phyloP scores from a whole-genome alignment of 2,113 vertebrate genomes.

The Thomomys bottae region DNA sequence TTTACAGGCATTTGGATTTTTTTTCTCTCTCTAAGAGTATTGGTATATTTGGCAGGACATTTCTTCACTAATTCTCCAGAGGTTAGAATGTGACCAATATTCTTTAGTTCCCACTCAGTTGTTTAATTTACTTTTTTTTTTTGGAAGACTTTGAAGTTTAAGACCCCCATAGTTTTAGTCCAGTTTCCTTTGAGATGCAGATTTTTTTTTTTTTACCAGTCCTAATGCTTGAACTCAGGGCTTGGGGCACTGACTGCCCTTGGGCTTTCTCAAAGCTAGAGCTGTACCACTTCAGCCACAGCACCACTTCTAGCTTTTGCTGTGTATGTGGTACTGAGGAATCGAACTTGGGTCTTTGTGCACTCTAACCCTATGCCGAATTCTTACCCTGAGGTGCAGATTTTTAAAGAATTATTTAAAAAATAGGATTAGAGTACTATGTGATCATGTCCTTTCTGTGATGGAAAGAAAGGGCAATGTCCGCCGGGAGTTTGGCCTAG shows the following conservation, averaged over 20 bases:
- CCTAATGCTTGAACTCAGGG: no score
- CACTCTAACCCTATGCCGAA: no score
- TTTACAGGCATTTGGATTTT: background rate
- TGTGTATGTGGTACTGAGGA: no score
- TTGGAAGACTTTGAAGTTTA: background rate
- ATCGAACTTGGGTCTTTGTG: no score
- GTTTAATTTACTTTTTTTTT: background rate
- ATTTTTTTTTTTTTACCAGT: background rate
- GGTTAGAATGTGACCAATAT: background rate
- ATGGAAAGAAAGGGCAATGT: background rate
- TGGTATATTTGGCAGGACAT: background rate
- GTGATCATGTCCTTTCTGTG: background rate
- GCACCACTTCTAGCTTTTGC: no score
- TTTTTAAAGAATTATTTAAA: no score
- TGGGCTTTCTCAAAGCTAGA: no score
- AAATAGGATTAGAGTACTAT: background rate
- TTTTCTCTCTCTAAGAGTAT: background rate
- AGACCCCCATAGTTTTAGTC: background rate
- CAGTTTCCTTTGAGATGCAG: background rate
- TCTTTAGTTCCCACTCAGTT: background rate
- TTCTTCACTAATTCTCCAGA: constrained; percentile 2
- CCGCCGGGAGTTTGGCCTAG: no score
- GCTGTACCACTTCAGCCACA: no score
- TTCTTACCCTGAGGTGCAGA: no score
- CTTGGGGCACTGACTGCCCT: no score